A percentile compares a stretch with the other conserved stretches of the same genome.
Conservation (phyloP, 2,888 invertebrate genomes). For the Cepaea hortensis region DNA sequence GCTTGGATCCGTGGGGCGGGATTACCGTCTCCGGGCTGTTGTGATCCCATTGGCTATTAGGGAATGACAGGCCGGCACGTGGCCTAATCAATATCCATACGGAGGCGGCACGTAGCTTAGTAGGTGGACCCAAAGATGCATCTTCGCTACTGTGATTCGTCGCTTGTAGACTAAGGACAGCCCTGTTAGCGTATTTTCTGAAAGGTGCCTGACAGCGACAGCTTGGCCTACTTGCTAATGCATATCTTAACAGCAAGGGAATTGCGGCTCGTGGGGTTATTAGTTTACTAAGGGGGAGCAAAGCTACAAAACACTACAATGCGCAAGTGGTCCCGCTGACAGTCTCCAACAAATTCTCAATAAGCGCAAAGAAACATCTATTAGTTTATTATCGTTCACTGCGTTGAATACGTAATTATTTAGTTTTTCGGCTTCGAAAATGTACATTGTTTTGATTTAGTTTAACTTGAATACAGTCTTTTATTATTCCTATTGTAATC, state of each 20-base stretch:
- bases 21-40: neutral
- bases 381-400: no score
- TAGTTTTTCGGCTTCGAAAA: no score
- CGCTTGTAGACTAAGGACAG: slow-evolving; percentile 16
- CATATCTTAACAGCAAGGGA: neutral
- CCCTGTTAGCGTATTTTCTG: neutral
- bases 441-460: no score
- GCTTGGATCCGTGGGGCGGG: neutral
- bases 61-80: slow-evolving; percentile 46
- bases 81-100: slow-evolving; percentile 51
- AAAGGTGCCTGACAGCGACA: neutral
- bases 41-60: slow-evolving; percentile 42
- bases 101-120: slow-evolving; percentile 43
- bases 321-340: neutral
- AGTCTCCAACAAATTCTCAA: no score
- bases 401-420: no score
- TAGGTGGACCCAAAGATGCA: slow-evolving; percentile 22
- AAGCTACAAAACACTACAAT: neutral
- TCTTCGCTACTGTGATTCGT: slow-evolving; percentile 38
- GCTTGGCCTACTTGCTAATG: neutral
- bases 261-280: neutral
- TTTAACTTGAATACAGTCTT: no score
- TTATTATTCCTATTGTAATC: no score
- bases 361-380: no score
- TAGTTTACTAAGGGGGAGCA: no score